Conservation (phyloP, 1,140 invertebrate genomes). For the Rhynchophorus ferrugineus region DNA sequence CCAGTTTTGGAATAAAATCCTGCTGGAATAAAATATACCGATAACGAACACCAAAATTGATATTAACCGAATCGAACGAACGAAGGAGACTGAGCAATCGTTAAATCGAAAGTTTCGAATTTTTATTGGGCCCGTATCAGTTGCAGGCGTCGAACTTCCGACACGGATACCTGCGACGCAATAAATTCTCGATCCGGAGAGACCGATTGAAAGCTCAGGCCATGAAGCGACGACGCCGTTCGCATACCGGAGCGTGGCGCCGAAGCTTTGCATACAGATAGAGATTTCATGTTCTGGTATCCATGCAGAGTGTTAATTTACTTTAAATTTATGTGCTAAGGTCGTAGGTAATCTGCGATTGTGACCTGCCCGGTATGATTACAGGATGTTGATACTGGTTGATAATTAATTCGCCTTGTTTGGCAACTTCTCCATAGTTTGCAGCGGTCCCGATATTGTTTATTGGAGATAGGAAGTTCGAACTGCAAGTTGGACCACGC, state of each 20-base stretch:
- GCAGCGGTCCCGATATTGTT: too few relatives aligned
- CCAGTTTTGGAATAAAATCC: too few relatives aligned
- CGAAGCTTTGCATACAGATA: conserved; percentile 19
- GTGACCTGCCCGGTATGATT: conserved; percentile 12
- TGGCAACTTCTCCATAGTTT: conserved; percentile 9
- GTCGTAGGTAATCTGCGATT: conserved; percentile 16
- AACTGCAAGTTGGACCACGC: too few relatives aligned
- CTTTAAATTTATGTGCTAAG: conserved; percentile 18
- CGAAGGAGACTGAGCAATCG: too few relatives aligned
- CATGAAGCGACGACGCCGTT: conserved; percentile 18
- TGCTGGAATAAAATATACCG: too few relatives aligned
- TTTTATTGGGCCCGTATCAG: conserved; percentile 25
- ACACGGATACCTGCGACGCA: conserved; percentile 21
- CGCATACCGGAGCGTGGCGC: conserved; percentile 17
- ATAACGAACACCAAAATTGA: too few relatives aligned
- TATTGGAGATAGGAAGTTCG: too few relatives aligned
- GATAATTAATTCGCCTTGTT: conserved; percentile 9
- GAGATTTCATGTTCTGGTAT: conserved; percentile 20
- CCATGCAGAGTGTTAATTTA: conserved; percentile 17
- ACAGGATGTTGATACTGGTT: background rate
- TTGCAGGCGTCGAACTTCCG: conserved; percentile 16
- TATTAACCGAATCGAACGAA: too few relatives aligned
- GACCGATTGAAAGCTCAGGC: conserved; percentile 29
- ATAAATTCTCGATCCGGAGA: conserved; percentile 27
- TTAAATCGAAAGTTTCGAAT: conserved; percentile 25